Evolutionary conservation across 2,113 vertebrate genomes (phyloP), one percentile per base, ranked within the genome.

Genomic region (Solenodon paradoxus): DNA sequence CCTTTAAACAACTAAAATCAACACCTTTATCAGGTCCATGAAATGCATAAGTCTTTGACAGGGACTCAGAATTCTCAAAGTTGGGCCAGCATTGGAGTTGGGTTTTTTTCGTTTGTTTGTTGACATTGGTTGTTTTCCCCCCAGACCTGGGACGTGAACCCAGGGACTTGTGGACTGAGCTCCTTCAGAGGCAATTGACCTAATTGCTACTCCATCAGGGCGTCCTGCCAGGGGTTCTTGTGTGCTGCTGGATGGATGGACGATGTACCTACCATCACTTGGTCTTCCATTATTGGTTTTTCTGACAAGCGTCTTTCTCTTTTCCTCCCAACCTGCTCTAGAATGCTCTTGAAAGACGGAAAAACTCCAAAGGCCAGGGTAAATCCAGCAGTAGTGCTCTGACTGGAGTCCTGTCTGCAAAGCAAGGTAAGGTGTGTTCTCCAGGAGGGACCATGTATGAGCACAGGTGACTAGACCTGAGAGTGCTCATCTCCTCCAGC

Each of bases 341-440:
- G 99, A 99, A 98, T 94, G 99, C 99, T 32, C 98, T 99, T 59
- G 99, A 99, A 97, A 99, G 99, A 88, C 98, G 99, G 97, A 99
- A 99, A 98, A 99, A 98, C 96, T 98, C 98, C 0, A 99, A 99
- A 97, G 94, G 98, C 72, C 98, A 98, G 72, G 97, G 98, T 45
- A 99, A 98, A 97, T 98, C 99, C 78, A 99, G 98, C 97, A 99
- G 99, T 95, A 99, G 99, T 61, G 99, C 99, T 9, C 98, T 99
- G 89, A 99, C 99, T 5, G 99, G 99, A 47, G 99, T 99, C 64
- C 99, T 99, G 75, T 99, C 99, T 96, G 99, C 99, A 64, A 99
- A 99, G 97, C 99, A 99, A 99, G 99, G 99, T 99, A 98, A 79
- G 97, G 12, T 11, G 35, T 0, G 0, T 64, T 20, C 61, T 38